Base-by-base conservation (phyloP, 2,797 vertebrate species). In the Lagocephalus sceleratus region DNA sequence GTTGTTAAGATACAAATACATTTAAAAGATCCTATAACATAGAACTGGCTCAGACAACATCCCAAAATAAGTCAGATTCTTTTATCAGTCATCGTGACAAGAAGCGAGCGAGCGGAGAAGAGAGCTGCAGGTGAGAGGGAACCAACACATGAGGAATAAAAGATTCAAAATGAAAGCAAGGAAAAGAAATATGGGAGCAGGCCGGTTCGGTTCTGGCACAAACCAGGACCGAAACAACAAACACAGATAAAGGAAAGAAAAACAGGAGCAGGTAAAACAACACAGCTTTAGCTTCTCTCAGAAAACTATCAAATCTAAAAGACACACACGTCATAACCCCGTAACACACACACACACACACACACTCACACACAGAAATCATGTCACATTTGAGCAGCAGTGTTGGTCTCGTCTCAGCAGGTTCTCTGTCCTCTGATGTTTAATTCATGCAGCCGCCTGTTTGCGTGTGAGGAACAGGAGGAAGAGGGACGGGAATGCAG, bases 291-390 rank as follows among this genome's bases (percentile, higher is more conserved):
- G 12, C 32, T 35, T 14, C 32, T 35, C 3, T 14, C 32, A 12
- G 32, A 35, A 35, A 35, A 35, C 32, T 35, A 35, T 14, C 12
- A 17, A 40, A 40, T 16, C 39, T 17, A 16, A 40, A 40, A 9
- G 17, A 16, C 3, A 39, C 12, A 39, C 16, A 16, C 16, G 10
- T n/a, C n/a, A n/a, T n/a, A n/a, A n/a, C n/a, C n/a, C n/a, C n/a
- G n/a, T n/a, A n/a, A 38, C 9, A 26, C 63, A 26, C 42, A 46
- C 46, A 55, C 57, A 46, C 44, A 53, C 53, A 38, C 52, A 48
- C 22, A 56, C 43, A 57, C 54, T 60, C 47, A 38, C 40, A 75
- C 74, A 78, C 79, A 71, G n/a, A n/a, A n/a, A n/a, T n/a, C n/a
- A n/a, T n/a, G n/a, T n/a, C 71, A 29, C 51, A 73, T n/a, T n/a